Conservation (phyloP, 2,113 vertebrate genomes). For the Actinemys pallida region DNA sequence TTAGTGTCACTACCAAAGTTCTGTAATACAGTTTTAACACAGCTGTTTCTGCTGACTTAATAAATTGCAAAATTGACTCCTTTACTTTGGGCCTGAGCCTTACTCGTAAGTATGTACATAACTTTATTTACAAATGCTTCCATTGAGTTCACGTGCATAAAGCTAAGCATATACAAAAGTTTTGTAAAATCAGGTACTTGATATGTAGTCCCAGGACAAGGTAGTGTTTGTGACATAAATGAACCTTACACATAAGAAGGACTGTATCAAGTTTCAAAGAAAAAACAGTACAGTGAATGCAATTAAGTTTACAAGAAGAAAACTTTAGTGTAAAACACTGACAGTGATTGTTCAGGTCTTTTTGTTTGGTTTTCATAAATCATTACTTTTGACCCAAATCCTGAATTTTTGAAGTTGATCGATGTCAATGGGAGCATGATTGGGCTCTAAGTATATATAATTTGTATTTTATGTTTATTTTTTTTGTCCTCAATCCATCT, state of each 20-base stretch:
- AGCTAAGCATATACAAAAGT: background rate
- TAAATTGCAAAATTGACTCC: constrained; percentile 44
- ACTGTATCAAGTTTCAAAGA: background rate
- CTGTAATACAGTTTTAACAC: constrained; percentile 34
- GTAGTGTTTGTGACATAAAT: constrained; percentile 44
- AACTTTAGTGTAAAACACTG: background rate
- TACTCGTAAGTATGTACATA: background rate
- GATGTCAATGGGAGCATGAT: background rate
- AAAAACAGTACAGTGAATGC: background rate
- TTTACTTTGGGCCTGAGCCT: background rate
- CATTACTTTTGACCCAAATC: background rate
- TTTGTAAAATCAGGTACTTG: background rate
- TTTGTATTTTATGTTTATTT: background rate
- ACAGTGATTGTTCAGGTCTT: background rate
- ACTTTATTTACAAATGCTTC: background rate
- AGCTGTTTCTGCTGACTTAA: constrained; percentile 49
- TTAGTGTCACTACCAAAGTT: background rate
- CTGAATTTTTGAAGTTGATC: background rate
- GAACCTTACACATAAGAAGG: background rate
- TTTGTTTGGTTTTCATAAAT: background rate
- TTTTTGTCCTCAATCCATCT: background rate
- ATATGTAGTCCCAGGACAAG: background rate
- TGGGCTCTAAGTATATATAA: background rate
- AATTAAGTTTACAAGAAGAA: background rate
- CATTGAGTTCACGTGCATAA: background rate